Percentiles rank a stretch among this genome's conserved stretches.
Conservation (phyloP, 2,797 vertebrate genomes). For the Xenentodon cancila region DNA sequence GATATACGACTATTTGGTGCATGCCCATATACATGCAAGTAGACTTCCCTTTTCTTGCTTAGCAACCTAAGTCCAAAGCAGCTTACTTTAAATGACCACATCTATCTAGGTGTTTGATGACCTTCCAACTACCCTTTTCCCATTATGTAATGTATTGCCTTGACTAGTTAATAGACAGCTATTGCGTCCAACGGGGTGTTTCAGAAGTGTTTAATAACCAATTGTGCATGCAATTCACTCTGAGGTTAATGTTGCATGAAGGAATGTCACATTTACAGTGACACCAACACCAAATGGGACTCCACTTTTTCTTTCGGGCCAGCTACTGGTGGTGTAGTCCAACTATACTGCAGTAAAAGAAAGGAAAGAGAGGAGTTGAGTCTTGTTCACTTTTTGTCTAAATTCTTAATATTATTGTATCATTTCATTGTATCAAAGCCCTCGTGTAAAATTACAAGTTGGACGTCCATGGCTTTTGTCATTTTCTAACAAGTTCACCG, state of each 20-base stretch:
- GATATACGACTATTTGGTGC: conserved; percentile 12
- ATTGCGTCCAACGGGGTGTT: conserved; percentile 81
- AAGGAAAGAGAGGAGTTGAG: conserved; percentile 12
- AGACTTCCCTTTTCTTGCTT: conserved; percentile 24
- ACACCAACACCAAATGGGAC: conserved; percentile 81
- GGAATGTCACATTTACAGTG: conserved; percentile 87
- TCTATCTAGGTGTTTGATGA: conserved; percentile 69
- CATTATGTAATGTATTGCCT: conserved; percentile 74
- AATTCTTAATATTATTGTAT: conserved; percentile 2
- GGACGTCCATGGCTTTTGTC: neutral
- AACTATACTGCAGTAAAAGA: conserved; percentile 26
- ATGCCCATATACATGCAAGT: conserved; percentile 12
- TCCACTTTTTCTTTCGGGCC: conserved; percentile 60
- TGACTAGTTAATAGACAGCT: conserved; percentile 80
- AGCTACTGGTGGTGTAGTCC: conserved; percentile 49
- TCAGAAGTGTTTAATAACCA: conserved; percentile 87
- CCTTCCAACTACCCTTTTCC: conserved; percentile 75
- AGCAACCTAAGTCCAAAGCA: conserved; percentile 24
- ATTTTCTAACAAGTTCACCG: conserved; percentile 12
- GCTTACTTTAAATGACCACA: conserved; percentile 40
- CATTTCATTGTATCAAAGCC: neutral
- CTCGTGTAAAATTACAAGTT: neutral
- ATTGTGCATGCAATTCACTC: conserved; percentile 85
- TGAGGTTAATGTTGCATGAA: conserved; percentile 86
- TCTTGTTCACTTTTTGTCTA: conserved; percentile 6